phyloP scores from a whole-genome alignment of 2,113 vertebrate genomes.

The Rynchops niger region DNA sequence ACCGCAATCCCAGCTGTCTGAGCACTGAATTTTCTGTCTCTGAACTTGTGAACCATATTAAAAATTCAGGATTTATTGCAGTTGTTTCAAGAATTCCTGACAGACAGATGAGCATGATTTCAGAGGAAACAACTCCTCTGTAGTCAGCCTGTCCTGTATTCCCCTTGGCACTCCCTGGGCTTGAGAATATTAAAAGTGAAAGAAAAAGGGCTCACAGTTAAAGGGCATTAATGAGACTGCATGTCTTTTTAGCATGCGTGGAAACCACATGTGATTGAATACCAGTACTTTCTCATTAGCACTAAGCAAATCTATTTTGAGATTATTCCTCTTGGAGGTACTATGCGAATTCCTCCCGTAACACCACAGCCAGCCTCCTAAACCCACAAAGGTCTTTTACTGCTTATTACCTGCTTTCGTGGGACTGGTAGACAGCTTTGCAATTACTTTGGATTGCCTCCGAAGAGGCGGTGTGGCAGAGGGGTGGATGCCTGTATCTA shows the following conservation, averaged over 20 bases:
- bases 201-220: neutral
- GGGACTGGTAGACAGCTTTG: neutral
- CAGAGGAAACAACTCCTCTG: conserved; percentile 13
- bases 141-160: conserved; percentile 6
- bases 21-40: conserved; percentile 15
- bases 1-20: neutral
- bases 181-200: conserved; percentile 19
- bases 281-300: neutral
- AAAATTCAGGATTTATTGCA: conserved; percentile 55
- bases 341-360: neutral
- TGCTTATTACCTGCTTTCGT: neutral
- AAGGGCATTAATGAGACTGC: conserved; percentile 6
- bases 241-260: neutral
- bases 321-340: neutral
- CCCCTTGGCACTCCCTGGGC: neutral
- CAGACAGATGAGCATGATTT: conserved; percentile 17
- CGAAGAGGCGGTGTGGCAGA: neutral
- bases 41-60: conserved; percentile 56
- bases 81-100: conserved; percentile 31
- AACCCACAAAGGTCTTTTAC: neutral
- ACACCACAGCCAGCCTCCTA: neutral
- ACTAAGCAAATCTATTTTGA: neutral
- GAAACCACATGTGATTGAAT: neutral
- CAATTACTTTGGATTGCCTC: neutral
- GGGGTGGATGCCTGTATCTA: neutral